A percentile compares a stretch with the other conserved stretches of the same genome.
Conservation (phyloP, 2,888 invertebrate species). For the Xylota sylvarum region DNA sequence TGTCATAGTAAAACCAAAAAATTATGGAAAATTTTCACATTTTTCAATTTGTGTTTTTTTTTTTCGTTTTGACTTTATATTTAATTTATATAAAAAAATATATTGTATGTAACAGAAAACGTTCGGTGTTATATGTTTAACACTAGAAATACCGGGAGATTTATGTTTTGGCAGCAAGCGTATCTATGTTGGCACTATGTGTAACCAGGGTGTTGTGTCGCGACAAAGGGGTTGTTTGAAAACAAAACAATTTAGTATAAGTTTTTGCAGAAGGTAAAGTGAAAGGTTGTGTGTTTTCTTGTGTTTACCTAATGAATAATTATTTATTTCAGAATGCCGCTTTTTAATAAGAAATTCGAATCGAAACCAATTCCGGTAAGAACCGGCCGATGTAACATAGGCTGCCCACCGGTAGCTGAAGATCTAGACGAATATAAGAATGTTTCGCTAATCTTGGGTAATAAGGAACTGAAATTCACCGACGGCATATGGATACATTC, state of each 20-base stretch:
- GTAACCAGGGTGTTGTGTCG: conserved; percentile 29
- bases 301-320: background rate
- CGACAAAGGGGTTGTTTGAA: conserved; percentile 15
- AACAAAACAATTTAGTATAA: background rate
- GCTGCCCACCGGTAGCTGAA: conserved; percentile 81
- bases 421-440: conserved; percentile 83
- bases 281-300: background rate
- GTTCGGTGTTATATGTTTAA: background rate
- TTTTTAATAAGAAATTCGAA: conserved; percentile 84
- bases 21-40: conserved; percentile 25
- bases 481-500: conserved; percentile 84
- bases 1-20: conserved; percentile 61
- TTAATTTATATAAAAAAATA: conserved; percentile 7
- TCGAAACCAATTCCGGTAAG: conserved; percentile 82
- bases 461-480: conserved; percentile 83
- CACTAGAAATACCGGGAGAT: background rate
- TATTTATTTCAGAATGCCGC: conserved; percentile 80
- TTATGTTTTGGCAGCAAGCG: conserved; percentile 55
- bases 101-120: background rate
- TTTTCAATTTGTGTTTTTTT: conserved; percentile 26
- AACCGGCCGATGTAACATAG: conserved; percentile 81
- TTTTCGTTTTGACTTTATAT: conserved; percentile 8
- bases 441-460: conserved; percentile 82
- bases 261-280: background rate
- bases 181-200: conserved; percentile 20